Conservation (phyloP, 2,113 vertebrate genomes). For the Dasyornis broadbenti region DNA sequence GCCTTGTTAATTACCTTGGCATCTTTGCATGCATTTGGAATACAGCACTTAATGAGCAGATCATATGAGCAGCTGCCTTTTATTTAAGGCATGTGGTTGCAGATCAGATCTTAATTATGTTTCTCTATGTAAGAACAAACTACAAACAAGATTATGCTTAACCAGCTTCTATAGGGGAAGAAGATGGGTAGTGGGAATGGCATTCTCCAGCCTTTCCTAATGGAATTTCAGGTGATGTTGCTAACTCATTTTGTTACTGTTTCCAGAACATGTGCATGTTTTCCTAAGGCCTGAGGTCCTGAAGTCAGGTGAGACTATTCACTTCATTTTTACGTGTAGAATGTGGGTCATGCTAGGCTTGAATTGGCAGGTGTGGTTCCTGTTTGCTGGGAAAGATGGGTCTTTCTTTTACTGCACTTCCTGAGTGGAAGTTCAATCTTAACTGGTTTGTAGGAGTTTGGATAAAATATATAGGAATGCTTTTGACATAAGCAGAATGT, state of each 20-base stretch:
- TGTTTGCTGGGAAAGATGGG: neutral
- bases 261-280: neutral
- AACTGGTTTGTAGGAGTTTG: neutral
- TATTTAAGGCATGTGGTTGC: conserved; percentile 13
- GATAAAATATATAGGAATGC: neutral
- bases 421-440: neutral
- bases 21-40: conserved; percentile 33
- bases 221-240: neutral
- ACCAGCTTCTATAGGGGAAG: neutral
- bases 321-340: neutral
- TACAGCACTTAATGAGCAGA: conserved; percentile 36
- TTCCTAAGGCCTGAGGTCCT: neutral
- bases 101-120: conserved; percentile 54
- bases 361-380: neutral
- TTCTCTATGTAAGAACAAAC: conserved; percentile 11
- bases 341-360: neutral
- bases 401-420: neutral
- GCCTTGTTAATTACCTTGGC: conserved; percentile 27
- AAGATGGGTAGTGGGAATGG: neutral
- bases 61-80: conserved; percentile 54
- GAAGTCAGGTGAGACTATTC: neutral
- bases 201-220: neutral
- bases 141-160: conserved; percentile 6
- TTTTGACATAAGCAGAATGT: neutral
- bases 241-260: neutral